Conservation (phyloP, 2,113 vertebrate species). For the Dicaeum eximium region DNA sequence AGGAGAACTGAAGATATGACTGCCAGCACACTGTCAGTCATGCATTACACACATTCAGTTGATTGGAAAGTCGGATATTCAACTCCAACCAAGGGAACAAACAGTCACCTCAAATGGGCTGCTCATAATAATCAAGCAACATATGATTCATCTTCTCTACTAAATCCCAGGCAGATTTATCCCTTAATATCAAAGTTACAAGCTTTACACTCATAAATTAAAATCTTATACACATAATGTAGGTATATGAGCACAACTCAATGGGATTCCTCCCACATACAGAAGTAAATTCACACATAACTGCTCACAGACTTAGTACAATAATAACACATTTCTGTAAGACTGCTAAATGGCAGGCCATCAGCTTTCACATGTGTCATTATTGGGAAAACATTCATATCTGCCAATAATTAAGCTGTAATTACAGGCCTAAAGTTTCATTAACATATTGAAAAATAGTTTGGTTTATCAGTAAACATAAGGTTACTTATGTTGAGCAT, state of each 20-base stretch:
- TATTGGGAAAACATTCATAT: neutral
- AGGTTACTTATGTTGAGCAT: neutral
- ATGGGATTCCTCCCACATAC: neutral
- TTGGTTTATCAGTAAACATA: neutral
- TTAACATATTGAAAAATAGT: neutral
- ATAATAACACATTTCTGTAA: neutral
- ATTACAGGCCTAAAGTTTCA: neutral
- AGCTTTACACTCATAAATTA: neutral
- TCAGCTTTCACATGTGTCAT: neutral
- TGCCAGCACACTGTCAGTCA: neutral
- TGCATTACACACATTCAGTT: neutral
- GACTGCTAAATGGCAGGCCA: neutral
- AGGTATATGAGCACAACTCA: neutral
- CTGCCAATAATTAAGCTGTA: slow-evolving; percentile 4
- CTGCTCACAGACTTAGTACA: neutral
- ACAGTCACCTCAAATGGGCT: neutral
- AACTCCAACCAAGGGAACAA: neutral
- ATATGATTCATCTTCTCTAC: neutral
- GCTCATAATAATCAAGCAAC: neutral
- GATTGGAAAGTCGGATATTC: neutral
- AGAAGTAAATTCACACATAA: neutral
- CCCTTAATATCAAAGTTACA: neutral
- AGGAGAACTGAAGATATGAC: neutral
- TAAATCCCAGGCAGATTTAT: neutral
- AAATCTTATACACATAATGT: neutral